Base-by-base conservation (phyloP, 2,113 vertebrate species). In the Beaufortia kweichowensis region DNA sequence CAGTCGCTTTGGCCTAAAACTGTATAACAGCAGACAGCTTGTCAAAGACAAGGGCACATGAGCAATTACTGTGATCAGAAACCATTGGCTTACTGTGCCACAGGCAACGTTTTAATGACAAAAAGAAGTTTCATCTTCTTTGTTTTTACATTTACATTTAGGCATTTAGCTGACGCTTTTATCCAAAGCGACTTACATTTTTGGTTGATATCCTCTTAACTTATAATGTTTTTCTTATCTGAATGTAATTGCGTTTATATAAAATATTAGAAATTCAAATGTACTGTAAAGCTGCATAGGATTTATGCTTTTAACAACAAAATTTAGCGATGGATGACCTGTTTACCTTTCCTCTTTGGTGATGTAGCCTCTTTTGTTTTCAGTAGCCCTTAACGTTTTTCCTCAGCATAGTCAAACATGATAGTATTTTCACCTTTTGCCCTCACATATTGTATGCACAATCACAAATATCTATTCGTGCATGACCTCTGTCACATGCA, bases 51-150 rank as follows among this genome's bases (percentile, higher is more conserved):
- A 46, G 43, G 19, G 14, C 19, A 50, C 48, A 46, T 68, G 15
- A 21, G 33, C 11, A 74, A 73, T 79, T 75, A 79, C 48, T 43
- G 67, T 68, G 29, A 56, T 62, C 63, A 39, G 57, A 75, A 79
- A 21, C 57, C 33, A 63, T 46, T 64, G 56, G 24, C 31, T 39
- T 74, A 31, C 59, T 21, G 43, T 39, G 71, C 46, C 46, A 72
- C 14, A 39, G 69, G 69, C 55, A 72, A 57, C 26, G 14, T 41
- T n/a, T 59, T 41, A 12, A 59, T 59, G 21, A 71, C 41, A 41
- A 3, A 46, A 59, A 4, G 2, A 46, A 39, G 12, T 17, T 46
- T 17, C 43, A 17, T 46, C 43, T 46, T 35, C n/a, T n/a, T n/a
- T n/a, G n/a, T n/a, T n/a, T n/a, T n/a, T n/a, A n/a, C n/a, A n/a